Conservation (phyloP, 2,888 invertebrate genomes). For the Choristoneura rosaceana region DNA sequence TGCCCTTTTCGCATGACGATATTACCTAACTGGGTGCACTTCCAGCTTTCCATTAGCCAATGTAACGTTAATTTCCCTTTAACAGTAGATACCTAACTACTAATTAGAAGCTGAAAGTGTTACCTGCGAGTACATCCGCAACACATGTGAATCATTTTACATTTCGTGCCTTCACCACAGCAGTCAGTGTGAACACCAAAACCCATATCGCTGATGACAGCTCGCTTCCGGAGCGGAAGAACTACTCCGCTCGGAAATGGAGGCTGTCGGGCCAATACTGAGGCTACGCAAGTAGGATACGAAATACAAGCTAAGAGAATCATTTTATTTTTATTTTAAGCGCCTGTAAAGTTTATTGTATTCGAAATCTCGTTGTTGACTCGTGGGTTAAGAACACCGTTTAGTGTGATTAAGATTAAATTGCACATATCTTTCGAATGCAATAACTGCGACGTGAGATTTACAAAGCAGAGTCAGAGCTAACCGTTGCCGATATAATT, state of each 20-base stretch:
- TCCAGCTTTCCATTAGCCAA: background rate
- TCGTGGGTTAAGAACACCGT: background rate
- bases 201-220: slow-evolving; percentile 54
- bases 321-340: too few species aligned
- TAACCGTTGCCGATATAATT: too few species aligned
- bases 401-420: too few species aligned
- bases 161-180: background rate
- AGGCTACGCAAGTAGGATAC: slow-evolving; percentile 13
- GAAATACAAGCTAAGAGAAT: too few species aligned
- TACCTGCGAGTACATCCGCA: background rate
- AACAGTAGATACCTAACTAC: background rate
- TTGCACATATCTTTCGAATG: too few species aligned
- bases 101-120: background rate
- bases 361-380: too few species aligned
- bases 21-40: background rate
- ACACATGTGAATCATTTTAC: background rate
- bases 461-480: too few species aligned
- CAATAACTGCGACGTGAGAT: too few species aligned
- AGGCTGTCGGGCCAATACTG: slow-evolving; percentile 57
- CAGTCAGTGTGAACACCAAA: slow-evolving; percentile 22
- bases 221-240: slow-evolving; percentile 57
- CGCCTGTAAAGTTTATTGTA: too few species aligned
- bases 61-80: background rate
- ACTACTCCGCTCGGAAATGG: slow-evolving; percentile 66
- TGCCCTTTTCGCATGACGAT: too few species aligned